Evolutionary conservation across 2,888 invertebrate genomes (phyloP), one percentile per base, ranked within the genome.

Genomic region (Chirona hameri): DNA sequence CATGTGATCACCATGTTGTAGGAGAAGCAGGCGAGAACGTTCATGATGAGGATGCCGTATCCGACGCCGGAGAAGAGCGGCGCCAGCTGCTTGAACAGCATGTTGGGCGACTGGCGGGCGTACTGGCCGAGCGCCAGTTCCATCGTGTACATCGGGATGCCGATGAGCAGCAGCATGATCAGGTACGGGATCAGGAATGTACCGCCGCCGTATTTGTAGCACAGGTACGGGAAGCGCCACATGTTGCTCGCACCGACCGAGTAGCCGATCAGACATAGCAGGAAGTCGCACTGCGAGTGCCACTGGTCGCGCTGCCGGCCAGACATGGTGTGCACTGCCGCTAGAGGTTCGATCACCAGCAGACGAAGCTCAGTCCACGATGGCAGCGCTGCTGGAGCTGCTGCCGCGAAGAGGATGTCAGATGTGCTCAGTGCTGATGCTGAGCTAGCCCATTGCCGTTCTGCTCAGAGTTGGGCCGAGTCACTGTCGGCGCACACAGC

Each of bases 61-160:
- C 60, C 60, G 24, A 60, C 24, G 60, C 60, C 60, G 60, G 60
- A 60, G 86, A 98, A 94, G 83, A 98, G 91, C 55, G 98, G 98
- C 86, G 98, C 98, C 79, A 99, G 91, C 85, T 97, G 91, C 72
- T 97, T 98, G 98, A 98, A 99, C 88, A 97, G 98, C 65, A 98
- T 98, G 87, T 98, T 98, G 87, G 98, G 97, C 81, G 98, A 98
- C 89, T 97, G 97, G 86, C 97, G 91, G 89, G 96, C 95, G 90
- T 95, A 98, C 90, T 98, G 98, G 69, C 98, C 98, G 86, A 98
- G 90, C 39, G 97, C 97, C 88, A 98, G 90, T 90, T 98, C 98
- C 98, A 98, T 97, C 90, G 97, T 98, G 91, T 98, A 98, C 83
- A 98, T 91, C 69, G 98, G 98, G 87, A 98, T 97, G 83, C 98